Percentiles rank a stretch among this genome's conserved stretches.
phyloP scores from a whole-genome alignment of 2,888 invertebrate genomes.

The Asteroscopus sphinx region DNA sequence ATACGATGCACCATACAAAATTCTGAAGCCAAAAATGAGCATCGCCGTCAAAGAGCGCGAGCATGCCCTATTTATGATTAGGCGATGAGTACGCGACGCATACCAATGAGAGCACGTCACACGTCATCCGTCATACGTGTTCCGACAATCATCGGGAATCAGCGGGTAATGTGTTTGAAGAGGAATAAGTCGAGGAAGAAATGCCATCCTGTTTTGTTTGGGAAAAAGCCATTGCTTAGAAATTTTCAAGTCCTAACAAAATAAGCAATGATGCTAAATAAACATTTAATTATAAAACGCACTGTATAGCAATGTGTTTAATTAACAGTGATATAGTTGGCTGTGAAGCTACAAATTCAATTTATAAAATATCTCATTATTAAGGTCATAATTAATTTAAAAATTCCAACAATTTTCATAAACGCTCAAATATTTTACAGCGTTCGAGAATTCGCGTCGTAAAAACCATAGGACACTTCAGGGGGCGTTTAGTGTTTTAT shows the following conservation, averaged over 20 bases:
- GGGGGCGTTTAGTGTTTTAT: slow-evolving; percentile 90
- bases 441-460: slow-evolving; percentile 70
- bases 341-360: slow-evolving; percentile 14
- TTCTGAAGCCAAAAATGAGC: slow-evolving; percentile 44
- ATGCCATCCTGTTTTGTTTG: slow-evolving; percentile 10
- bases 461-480: slow-evolving; percentile 84
- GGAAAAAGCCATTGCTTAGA: neutral
- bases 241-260: neutral
- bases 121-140: slow-evolving; percentile 69
- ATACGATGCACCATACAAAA: slow-evolving; percentile 36
- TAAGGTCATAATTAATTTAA: slow-evolving; percentile 58
- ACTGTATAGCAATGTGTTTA: neutral
- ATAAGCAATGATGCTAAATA: neutral
- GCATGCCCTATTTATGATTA: slow-evolving; percentile 75
- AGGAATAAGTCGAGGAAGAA: slow-evolving; percentile 26
- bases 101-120: slow-evolving; percentile 74
- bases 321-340: neutral
- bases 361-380: slow-evolving; percentile 22
- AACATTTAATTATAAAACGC: neutral
- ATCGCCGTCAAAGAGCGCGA: slow-evolving; percentile 55
- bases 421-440: slow-evolving; percentile 72
- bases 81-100: slow-evolving; percentile 66
- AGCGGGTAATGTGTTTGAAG: slow-evolving; percentile 57
- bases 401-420: slow-evolving; percentile 74
- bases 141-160: slow-evolving; percentile 62